Evolutionary conservation across 2,888 invertebrate genomes (phyloP).

Genomic region (Synanthedon tipuliformis): DNA sequence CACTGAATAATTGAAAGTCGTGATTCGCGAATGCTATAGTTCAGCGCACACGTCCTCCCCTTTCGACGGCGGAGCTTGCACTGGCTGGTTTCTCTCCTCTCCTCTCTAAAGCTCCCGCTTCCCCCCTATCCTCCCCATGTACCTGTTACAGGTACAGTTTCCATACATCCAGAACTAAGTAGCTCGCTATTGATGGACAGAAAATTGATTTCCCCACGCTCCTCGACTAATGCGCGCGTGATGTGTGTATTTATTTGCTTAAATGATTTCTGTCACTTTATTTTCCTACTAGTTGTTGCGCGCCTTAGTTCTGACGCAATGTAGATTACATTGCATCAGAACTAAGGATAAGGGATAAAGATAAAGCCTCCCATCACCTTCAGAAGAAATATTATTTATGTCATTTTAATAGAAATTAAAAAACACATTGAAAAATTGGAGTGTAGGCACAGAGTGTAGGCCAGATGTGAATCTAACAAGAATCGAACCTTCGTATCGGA

Average conservation of each 20-base stretch:
- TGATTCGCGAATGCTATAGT: slow-evolving; percentile 13
- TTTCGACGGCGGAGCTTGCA: slow-evolving; percentile 43
- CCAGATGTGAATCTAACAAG: too few species aligned
- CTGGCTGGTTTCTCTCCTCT: slow-evolving; percentile 18
- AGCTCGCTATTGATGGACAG: slow-evolving; percentile 61
- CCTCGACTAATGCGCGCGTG: slow-evolving; percentile 4
- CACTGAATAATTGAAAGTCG: slow-evolving; percentile 13
- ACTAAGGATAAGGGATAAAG: too few species aligned
- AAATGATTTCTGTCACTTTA: neutral
- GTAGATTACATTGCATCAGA: too few species aligned
- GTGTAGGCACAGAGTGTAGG: too few species aligned
- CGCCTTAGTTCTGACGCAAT: too few species aligned
- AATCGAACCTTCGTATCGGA: too few species aligned
- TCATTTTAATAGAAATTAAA: too few species aligned
- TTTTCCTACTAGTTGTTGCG: neutral
- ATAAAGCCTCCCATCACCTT: too few species aligned
- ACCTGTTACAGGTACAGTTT: slow-evolving; percentile 61
- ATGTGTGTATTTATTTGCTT: neutral
- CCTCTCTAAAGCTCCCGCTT: slow-evolving; percentile 28
- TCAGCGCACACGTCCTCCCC: slow-evolving; percentile 32
- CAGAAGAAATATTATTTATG: too few species aligned
- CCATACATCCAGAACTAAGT: slow-evolving; percentile 50
- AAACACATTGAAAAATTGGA: too few species aligned
- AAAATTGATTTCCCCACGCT: slow-evolving; percentile 48
- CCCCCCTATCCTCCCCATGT: slow-evolving; percentile 30